Evolutionary conservation across 1,140 invertebrate genomes (phyloP), one percentile per base, ranked within the genome.

Genomic region (Chymomyza costata): DNA sequence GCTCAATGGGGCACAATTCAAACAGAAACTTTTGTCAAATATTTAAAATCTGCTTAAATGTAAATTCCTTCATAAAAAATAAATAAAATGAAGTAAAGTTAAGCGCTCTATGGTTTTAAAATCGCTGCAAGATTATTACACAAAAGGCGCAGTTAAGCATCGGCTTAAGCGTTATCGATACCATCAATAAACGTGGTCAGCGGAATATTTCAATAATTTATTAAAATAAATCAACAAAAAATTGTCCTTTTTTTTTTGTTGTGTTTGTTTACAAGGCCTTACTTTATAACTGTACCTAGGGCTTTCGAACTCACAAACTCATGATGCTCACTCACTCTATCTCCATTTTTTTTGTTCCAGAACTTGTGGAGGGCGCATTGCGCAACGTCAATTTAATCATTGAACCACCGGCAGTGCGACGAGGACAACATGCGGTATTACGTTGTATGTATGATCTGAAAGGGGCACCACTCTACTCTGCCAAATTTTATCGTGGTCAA

Each of bases 401-500:
- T 16, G 83, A 88, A 48, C 88, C 88, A 18, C 56, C 88, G 13
- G 87, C 87, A 1, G 92, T 93, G 14, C 87, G 90, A 64, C 87
- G 89, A 48, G 92, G 92, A 10, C 88, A 90, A 13, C 88, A 89
- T 56, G 92, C 90, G 16, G 89, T 88, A 15, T 85, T 95, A 28
- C 88, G 89, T 13, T 95, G 93, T 85, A 87, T 88, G 57, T 92
- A 94, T 81, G 90, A 94, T 82, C 87, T 94, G 74, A 90, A 93
- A 69, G 89, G 89, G 0, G 90, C 90, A 7, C 89, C 89, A 3
- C 88, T 95, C 18, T 94, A 94, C 85, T 92, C 92, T 1, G 88
- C 93, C 37, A 93, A 93, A 86, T 93, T 92, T 91, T 93, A 93
- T 85, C 89, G 91, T 44, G 92, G 93, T n/a, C 90, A 87, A 65